Conservation (phyloP, 1,140 invertebrate genomes). For the Drosophila pruinosa region DNA sequence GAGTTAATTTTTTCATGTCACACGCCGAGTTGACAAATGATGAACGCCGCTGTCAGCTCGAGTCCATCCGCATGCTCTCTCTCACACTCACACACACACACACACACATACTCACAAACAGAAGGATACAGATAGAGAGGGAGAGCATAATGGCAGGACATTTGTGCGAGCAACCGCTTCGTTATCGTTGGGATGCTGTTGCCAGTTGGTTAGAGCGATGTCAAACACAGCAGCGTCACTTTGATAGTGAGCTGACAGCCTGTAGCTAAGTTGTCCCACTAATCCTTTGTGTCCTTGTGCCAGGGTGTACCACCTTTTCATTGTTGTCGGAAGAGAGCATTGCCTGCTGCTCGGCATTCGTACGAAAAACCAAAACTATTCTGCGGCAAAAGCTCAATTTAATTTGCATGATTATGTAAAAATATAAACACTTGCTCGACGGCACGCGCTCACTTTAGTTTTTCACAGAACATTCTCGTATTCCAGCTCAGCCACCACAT, state of each 20-base stretch:
- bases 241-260: conserved; percentile 44
- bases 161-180: conserved; percentile 26
- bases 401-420: conserved; percentile 25
- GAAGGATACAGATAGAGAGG: background rate
- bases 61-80: background rate
- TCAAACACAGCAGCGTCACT: conserved; percentile 28
- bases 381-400: conserved; percentile 20
- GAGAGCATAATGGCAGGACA: background rate
- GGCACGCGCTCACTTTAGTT: background rate
- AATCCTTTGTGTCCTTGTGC: conserved; percentile 26
- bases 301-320: background rate
- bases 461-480: background rate
- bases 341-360: background rate
- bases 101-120: conserved; percentile 28
- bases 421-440: background rate
- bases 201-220: conserved; percentile 20
- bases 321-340: background rate
- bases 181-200: conserved; percentile 28
- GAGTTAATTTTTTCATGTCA: conserved; percentile 12
- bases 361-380: conserved; percentile 24
- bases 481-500: background rate
- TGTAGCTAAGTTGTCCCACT: conserved; percentile 9
- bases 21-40: conserved; percentile 65
- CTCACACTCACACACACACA: conserved; percentile 5
- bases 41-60: conserved; percentile 27